Percentiles rank a stretch among this genome's conserved stretches.
Conservation (phyloP, 2,888 invertebrate species). For the Stenodera caucasica region DNA sequence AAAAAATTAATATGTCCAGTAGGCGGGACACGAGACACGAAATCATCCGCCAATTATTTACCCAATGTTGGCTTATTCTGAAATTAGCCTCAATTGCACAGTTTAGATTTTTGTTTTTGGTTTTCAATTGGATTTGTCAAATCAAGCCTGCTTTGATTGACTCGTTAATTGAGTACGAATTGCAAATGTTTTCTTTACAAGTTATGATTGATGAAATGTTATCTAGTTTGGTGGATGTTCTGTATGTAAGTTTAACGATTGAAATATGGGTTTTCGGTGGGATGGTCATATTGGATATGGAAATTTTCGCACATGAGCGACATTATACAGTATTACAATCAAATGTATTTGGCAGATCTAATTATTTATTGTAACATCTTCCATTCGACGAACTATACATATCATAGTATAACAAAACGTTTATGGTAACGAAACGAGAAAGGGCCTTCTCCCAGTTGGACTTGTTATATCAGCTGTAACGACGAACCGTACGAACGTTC, state of each 20-base stretch:
- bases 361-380: conserved; percentile 21
- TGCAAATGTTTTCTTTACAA: too few relatives aligned
- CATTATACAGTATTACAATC: conserved; percentile 1
- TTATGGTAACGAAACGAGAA: not conserved
- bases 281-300: not conserved
- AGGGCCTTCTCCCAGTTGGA: conserved; percentile 13
- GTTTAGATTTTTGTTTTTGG: too few relatives aligned
- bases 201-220: too few relatives aligned
- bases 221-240: too few relatives aligned
- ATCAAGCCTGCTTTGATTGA: too few relatives aligned
- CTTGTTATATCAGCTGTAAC: not conserved
- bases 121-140: too few relatives aligned
- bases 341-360: conserved; percentile 9
- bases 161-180: too few relatives aligned
- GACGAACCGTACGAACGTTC: conserved; percentile 7
- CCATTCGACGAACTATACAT: not conserved
- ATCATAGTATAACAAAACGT: not conserved
- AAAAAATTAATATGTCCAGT: too few relatives aligned
- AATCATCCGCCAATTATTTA: too few relatives aligned
- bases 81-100: too few relatives aligned
- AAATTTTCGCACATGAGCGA: conserved; percentile 7
- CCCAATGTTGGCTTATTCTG: too few relatives aligned
- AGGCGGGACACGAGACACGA: too few relatives aligned
- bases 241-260: not conserved
- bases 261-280: not conserved